Conservation (phyloP, 2,113 vertebrate genomes). For the Labeo catla region DNA sequence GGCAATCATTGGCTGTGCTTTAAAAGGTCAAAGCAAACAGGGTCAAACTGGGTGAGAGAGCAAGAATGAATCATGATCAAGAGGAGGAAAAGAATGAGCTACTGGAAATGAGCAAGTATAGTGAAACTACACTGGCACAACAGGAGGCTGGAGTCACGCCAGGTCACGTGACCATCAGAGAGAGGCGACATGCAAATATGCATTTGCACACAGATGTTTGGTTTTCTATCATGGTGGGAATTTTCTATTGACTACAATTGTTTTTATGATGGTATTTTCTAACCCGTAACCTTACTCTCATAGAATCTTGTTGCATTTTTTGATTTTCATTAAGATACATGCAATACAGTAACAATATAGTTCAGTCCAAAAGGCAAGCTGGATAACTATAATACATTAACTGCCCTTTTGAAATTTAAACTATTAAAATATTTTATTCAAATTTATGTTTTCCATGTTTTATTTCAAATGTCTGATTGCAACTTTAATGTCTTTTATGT, state of each 20-base stretch:
- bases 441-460: neutral
- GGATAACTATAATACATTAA: too few species aligned
- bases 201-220: slow-evolving; percentile 44
- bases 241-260: neutral
- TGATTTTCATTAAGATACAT: too few species aligned
- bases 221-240: neutral
- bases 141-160: slow-evolving; percentile 60
- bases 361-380: neutral
- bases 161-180: slow-evolving; percentile 68
- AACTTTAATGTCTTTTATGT: neutral
- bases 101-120: slow-evolving; percentile 47
- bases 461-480: neutral
- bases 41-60: slow-evolving; percentile 14
- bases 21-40: slow-evolving; percentile 4
- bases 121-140: slow-evolving; percentile 49
- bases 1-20: neutral
- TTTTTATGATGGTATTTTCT: neutral
- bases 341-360: neutral
- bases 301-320: too few species aligned
- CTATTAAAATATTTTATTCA: neutral
- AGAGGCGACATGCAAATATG: slow-evolving; percentile 68
- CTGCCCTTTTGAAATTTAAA: too few species aligned
- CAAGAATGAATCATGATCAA: slow-evolving; percentile 34
- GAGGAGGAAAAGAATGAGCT: neutral
- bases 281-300: too few species aligned